These are phyloP conservation scores for Dasyornis broadbenti DNA, from an alignment of 2,113 vertebrate genomes.

Conservation along the genomic window DNA sequence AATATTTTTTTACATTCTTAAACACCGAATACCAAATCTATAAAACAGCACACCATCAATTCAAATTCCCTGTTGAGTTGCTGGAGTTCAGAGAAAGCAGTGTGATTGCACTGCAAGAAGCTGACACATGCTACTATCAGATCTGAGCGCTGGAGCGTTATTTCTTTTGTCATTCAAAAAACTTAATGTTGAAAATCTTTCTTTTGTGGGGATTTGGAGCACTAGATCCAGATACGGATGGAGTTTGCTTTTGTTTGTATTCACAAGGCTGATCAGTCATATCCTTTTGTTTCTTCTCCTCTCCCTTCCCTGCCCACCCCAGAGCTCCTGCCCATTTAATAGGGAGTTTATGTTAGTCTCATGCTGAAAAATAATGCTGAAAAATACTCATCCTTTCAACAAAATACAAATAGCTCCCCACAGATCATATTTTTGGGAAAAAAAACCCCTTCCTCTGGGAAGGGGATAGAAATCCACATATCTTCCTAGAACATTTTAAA, in stretches of 20 bases:
- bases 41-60: neutral
- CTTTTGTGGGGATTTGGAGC: neutral
- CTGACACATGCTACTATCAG: neutral
- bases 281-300: neutral
- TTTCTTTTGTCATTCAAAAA: neutral
- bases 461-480: rapidly evolving
- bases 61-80: neutral
- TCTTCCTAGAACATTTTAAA: neutral
- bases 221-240: neutral
- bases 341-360: neutral
- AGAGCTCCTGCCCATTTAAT: neutral
- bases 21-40: neutral
- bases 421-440: neutral
- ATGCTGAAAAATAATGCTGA: neutral
- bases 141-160: neutral
- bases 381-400: neutral
- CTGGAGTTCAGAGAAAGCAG: neutral
- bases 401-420: neutral
- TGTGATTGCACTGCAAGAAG: neutral
- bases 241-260: neutral
- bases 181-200: neutral
- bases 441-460: neutral
- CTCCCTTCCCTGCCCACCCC: neutral
- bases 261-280: neutral
- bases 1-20: neutral